Base-by-base conservation (phyloP, 2,888 invertebrate species). In the Nudaria mundana region DNA sequence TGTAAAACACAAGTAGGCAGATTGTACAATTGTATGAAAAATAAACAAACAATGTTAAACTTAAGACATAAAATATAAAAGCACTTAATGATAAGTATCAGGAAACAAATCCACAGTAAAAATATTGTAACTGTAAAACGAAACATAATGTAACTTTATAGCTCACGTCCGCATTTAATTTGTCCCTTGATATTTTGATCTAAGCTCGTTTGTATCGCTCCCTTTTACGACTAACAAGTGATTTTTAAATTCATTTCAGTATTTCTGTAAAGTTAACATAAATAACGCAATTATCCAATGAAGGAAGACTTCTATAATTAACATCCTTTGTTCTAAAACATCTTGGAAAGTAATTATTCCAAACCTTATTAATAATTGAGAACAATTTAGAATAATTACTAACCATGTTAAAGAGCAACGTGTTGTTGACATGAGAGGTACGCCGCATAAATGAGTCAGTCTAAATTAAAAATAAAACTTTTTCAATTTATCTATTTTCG, bases 131-230 rank as follows among this genome's bases (percentile, higher is more conserved):
- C 1, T 7, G 10, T 52, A 57, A 52, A 42, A 44, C 37, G 54
- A 54, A 52, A 56, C 46, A 48, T 40, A 46, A 44, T 56, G 51
- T 48, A 58, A 39, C 49, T 50, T 56, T 52, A 52, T 50, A 46
- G 44, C 44, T 29, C 48, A 48, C 53, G 55, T 52, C 49, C 55
- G 43, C 59, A 39, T 57, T 50, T 46, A 52, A 48, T 56, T 43
- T 40, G 50, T 53, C 56, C 57, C 53, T 41, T 53, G 59, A 48
- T 44, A 46, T 58, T 56, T 50, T 31, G 43, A 56, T 58, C 36
- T 48, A 34, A 54, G 44, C 40, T 50, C 45, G 40, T 55, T 41
- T 34, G 46, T 43, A 40, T 41, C 42, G 45, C 42, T 44, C 40
- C 34, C 24, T 50, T 56, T 56, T 53, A 53, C 43, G 33, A 48